phyloP scores from a whole-genome alignment of 2,888 invertebrate species.

The Schrankia costaestrigalis region DNA sequence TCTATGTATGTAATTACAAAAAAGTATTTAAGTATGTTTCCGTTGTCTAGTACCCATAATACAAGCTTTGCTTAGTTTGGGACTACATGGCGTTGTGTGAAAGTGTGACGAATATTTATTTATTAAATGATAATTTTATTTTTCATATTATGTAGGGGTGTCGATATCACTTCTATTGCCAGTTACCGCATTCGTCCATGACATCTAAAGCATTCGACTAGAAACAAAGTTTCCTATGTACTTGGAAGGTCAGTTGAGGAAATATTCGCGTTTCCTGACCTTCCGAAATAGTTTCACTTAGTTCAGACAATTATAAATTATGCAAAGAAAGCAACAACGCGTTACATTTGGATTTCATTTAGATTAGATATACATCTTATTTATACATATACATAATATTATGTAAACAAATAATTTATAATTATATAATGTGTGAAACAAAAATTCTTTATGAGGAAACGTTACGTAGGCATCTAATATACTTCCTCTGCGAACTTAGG shows the following conservation, averaged over 20 bases:
- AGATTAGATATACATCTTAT: slow-evolving; percentile 20
- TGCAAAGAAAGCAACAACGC: slow-evolving; percentile 14
- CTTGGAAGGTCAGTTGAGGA: slow-evolving; percentile 54
- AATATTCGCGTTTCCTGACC: slow-evolving; percentile 45
- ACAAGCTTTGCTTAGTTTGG: no score
- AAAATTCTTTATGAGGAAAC: slow-evolving; percentile 2
- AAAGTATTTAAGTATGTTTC: no score
- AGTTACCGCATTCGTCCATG: slow-evolving; percentile 36
- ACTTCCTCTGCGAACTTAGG: slow-evolving; percentile 1
- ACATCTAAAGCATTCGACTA: slow-evolving; percentile 44
- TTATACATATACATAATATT: slow-evolving; percentile 1
- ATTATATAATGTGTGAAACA: slow-evolving; percentile 1
- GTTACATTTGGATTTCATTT: slow-evolving; percentile 14
- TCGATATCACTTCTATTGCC: slow-evolving; percentile 26
- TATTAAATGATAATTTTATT: no score
- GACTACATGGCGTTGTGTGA: no score
- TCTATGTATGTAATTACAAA: no score
- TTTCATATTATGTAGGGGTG: no score
- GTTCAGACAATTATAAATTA: slow-evolving; percentile 19
- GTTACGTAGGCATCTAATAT: not conserved
- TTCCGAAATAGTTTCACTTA: slow-evolving; percentile 38
- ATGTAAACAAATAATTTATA: slow-evolving; percentile 1
- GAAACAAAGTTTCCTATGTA: slow-evolving; percentile 52
- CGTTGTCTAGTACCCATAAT: no score
- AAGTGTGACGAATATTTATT: no score